Evolutionary conservation across 1,140 invertebrate genomes (phyloP).

Genomic region (Eufriesea mexicana): DNA sequence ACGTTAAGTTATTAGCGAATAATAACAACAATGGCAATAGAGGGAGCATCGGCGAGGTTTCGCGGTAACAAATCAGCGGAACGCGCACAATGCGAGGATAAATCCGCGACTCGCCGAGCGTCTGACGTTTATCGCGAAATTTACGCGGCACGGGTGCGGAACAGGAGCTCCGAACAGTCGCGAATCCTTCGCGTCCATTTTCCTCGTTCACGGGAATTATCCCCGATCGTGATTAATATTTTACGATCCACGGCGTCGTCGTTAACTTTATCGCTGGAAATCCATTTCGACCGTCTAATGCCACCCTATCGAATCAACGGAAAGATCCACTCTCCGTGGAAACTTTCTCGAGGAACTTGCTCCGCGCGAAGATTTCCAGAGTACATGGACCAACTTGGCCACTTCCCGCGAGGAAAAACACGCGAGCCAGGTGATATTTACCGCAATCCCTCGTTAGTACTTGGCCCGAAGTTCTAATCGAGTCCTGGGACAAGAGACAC

Average conservation of each 20-base stretch:
- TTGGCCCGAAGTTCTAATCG: conserved; percentile 37
- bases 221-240: too few relatives aligned
- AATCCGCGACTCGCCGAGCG: conserved; percentile 21
- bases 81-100: conserved; percentile 8
- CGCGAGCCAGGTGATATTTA: conserved; percentile 15
- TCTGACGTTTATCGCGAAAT: conserved; percentile 40
- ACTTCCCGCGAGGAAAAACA: conserved; percentile 3
- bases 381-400: not conserved
- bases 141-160: not conserved
- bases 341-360: not conserved
- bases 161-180: conserved; percentile 19
- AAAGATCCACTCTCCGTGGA: not conserved
- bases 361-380: not conserved
- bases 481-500: conserved; percentile 39
- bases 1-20: conserved; percentile 39
- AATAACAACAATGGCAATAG: conserved; percentile 28
- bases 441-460: conserved; percentile 29
- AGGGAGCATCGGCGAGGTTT: not conserved
- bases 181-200: not conserved
- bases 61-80: conserved; percentile 24
- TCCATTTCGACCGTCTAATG: not conserved
- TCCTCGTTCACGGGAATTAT: too few relatives aligned
- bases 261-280: not conserved
- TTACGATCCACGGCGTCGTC: too few relatives aligned
- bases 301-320: not conserved